phyloP scores from a whole-genome alignment of 2,113 vertebrate genomes.

The Pongo abelii region DNA sequence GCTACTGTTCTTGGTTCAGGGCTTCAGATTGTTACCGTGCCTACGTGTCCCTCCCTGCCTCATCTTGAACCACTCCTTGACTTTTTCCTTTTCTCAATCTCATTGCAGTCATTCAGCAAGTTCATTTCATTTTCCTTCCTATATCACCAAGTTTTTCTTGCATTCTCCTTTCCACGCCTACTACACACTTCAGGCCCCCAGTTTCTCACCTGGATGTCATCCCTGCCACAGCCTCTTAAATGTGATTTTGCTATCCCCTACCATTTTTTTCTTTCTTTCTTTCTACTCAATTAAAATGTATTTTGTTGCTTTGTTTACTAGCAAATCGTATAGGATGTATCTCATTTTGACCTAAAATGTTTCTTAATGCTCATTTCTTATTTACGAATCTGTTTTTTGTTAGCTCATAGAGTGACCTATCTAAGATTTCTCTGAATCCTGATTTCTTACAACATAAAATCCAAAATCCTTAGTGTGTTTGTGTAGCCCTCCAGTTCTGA shows the following conservation, averaged over 20 bases:
- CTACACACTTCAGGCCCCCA: not conserved
- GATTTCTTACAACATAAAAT: not conserved
- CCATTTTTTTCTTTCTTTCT: not conserved
- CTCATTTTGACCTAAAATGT: not conserved
- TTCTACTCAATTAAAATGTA: not conserved
- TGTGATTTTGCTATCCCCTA: not conserved
- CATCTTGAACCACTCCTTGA: not conserved
- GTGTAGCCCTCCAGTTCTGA: not conserved
- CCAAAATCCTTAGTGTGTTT: not conserved
- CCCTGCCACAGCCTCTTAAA: not conserved
- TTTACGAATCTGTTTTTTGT: not conserved
- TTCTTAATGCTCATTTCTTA: not conserved
- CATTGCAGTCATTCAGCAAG: not conserved
- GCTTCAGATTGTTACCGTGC: not conserved
- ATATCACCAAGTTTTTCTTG: not conserved
- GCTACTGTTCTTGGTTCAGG: not conserved
- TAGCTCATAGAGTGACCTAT: not conserved
- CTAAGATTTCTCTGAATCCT: not conserved
- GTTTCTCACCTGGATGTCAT: too few species aligned
- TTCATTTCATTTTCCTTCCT: not conserved
- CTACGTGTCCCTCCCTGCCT: rapidly evolving
- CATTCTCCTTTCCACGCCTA: not conserved
- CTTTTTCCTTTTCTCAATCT: not conserved
- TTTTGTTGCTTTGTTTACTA: not conserved
- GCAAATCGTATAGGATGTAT: not conserved